Base-by-base conservation (phyloP, 2,113 vertebrate genomes). In the Serinus canaria region DNA sequence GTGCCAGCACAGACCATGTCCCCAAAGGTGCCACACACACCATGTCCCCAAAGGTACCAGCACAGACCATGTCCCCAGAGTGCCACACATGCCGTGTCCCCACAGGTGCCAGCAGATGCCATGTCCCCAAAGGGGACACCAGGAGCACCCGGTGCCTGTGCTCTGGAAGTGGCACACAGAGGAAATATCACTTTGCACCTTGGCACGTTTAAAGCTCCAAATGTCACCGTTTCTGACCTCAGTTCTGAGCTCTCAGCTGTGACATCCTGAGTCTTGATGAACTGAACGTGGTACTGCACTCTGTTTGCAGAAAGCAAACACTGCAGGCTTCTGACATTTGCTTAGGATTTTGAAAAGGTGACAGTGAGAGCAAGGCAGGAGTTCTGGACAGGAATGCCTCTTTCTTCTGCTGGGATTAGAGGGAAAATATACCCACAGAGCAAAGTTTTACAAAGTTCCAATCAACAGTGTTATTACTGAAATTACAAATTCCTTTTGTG, bases 151-250 rank as follows among this genome's bases (percentile, higher is more conserved):
- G 2, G 15, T 16, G 41, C 0, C 63, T 6, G 1, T 3, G 11
- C 73, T 6, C 43, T 7, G 56, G 2, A 5, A 37, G 44, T 0
- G 1, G 6, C 2, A 58, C 15, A 2, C 2, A 0, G 13, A 62
- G 13, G 7, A 73, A 43, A 39, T 1, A 8, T 5, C 80, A 3
- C 49, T 49, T 12, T 0, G 5, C 9, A 0, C 28, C 28, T 37
- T 17, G 2, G 27, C 16, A 28, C 0, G 0, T 11, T 80, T 50
- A 11, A 20, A 66, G 14, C 20, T 27, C 3, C 0, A 0, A 3
- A 10, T 83, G 23, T 62, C 12, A 8, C 14, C 0, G 1, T 52
- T 74, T 58, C 43, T 88, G 4, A 2, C 49, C 64, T 50, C 3
- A 8, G 44, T 17, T 60, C 8, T 4, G 44, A 56, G 66, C 56